Evolutionary conservation across 2,888 invertebrate genomes (phyloP).

Genomic region (Cosmia pyralina): DNA sequence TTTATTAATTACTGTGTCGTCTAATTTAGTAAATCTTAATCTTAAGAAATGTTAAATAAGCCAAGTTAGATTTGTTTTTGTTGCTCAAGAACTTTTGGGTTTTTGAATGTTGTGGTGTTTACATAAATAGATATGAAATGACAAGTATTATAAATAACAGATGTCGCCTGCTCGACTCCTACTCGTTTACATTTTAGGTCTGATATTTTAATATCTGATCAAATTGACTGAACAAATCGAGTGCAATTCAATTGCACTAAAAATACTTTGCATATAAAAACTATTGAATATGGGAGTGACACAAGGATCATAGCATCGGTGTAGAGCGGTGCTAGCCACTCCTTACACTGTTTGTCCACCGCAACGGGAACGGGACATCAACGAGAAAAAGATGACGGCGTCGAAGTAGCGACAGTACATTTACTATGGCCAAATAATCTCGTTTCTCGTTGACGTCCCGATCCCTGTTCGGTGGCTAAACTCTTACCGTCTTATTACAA

Average conservation of each 20-base stretch:
- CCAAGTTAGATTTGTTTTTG: slow-evolving; percentile 75
- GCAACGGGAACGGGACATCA: too few relatives aligned
- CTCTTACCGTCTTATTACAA: too few relatives aligned
- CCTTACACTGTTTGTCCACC: too few relatives aligned
- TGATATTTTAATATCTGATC: not conserved
- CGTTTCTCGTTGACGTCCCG: too few relatives aligned
- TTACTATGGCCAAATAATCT: too few relatives aligned
- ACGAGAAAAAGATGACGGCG: too few relatives aligned
- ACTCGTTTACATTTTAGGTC: not conserved
- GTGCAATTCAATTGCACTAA: not conserved
- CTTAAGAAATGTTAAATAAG: slow-evolving; percentile 68
- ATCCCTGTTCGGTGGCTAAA: too few relatives aligned
- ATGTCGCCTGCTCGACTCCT: slow-evolving; percentile 27
- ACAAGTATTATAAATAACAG: slow-evolving; percentile 21
- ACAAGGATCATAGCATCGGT: not conserved
- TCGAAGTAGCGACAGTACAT: too few relatives aligned
- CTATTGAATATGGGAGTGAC: not conserved
- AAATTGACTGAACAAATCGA: not conserved
- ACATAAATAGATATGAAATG: slow-evolving; percentile 51
- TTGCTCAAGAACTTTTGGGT: slow-evolving; percentile 70
- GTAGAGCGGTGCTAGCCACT: not conserved
- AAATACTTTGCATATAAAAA: not conserved
- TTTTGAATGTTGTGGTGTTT: slow-evolving; percentile 70
- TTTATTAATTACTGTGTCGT: slow-evolving; percentile 68
- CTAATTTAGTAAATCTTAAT: slow-evolving; percentile 68